A percentile compares a stretch with the other conserved stretches of the same genome.
Conservation (phyloP, 1,140 invertebrate genomes). For the Sarcophaga bullata region DNA sequence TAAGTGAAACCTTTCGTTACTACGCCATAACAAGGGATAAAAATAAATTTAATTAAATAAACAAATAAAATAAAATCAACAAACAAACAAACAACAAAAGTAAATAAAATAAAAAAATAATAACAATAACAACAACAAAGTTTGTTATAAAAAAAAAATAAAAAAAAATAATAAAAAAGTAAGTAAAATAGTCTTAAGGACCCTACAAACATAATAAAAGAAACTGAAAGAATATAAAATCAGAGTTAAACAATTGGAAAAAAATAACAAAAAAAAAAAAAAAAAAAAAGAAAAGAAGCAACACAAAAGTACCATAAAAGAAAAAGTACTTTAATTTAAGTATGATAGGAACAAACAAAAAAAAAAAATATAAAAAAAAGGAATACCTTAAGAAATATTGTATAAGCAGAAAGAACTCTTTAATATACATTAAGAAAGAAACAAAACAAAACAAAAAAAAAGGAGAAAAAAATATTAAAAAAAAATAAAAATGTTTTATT, state of each 20-base stretch:
- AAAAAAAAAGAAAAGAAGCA: background rate
- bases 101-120: background rate
- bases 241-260: slow-evolving; percentile 8
- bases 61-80: background rate
- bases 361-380: background rate
- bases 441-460: too few species aligned
- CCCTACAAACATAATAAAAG: background rate
- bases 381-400: too few species aligned
- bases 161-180: too few species aligned
- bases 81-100: too few species aligned
- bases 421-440: too few species aligned
- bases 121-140: too few species aligned
- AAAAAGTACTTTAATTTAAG: slow-evolving; percentile 11
- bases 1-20: slow-evolving; percentile 36
- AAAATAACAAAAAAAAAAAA: background rate
- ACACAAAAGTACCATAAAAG: background rate
- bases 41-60: background rate
- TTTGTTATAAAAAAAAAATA: too few species aligned
- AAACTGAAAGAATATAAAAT: slow-evolving; percentile 18
- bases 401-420: too few species aligned
- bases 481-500: too few species aligned
- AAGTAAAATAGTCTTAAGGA: slow-evolving; percentile 14
- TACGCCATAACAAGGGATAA: slow-evolving; percentile 40
- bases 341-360: too few species aligned
- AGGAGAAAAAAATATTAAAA: too few species aligned